Conservation (phyloP, 2,113 vertebrate species). For the Chrysochloris asiatica region DNA sequence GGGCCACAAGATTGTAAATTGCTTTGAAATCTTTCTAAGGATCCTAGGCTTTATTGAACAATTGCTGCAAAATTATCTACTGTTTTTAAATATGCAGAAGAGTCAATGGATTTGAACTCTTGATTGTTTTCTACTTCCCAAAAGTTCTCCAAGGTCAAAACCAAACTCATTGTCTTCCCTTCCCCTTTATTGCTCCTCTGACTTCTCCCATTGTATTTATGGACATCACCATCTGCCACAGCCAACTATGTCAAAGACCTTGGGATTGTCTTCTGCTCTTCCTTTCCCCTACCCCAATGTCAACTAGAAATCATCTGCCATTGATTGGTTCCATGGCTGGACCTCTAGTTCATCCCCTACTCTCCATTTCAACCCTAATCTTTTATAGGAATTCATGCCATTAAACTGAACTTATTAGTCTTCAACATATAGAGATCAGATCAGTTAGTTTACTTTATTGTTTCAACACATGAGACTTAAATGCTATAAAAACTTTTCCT, state of each 20-base stretch:
- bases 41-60: not conserved
- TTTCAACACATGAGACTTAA: not conserved
- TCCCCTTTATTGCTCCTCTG: not conserved
- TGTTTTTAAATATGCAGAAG: constrained; percentile 23
- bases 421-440: not conserved
- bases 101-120: not conserved
- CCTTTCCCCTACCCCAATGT: too few species aligned
- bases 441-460: constrained; percentile 17
- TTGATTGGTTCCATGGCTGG: not conserved
- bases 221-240: not conserved
- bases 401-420: not conserved
- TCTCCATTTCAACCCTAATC: not conserved
- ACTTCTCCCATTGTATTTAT: not conserved
- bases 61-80: not conserved
- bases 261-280: not conserved
- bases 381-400: not conserved
- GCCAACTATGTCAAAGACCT: not conserved
- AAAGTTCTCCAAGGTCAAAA: not conserved
- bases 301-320: not conserved
- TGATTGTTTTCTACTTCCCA: not conserved
- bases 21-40: not conserved
- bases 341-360: too few species aligned
- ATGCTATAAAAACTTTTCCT: constrained; percentile 21
- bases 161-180: not conserved
- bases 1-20: not conserved